phyloP scores from a whole-genome alignment of 2,797 vertebrate genomes.

The Crocodylus rhombifer region DNA sequence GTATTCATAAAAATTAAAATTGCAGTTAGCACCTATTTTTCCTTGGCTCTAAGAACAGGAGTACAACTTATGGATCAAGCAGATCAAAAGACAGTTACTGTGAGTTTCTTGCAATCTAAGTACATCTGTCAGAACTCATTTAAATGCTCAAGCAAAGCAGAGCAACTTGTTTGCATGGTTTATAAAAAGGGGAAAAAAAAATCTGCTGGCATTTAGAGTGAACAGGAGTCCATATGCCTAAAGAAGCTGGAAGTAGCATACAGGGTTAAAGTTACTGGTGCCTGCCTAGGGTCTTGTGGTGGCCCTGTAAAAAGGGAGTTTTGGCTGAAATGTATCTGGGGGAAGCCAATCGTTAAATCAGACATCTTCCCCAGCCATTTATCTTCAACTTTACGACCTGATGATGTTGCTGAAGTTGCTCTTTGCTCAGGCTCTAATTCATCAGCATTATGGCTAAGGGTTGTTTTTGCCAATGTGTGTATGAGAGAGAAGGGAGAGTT shows the following conservation, averaged over 20 bases:
- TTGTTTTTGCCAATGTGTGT: neutral
- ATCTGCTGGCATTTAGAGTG: neutral
- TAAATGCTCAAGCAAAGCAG: neutral
- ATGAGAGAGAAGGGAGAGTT: neutral
- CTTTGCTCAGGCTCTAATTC: neutral
- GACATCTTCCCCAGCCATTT: conserved; percentile 25
- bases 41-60: neutral
- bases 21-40: neutral
- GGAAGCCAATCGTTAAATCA: conserved; percentile 41
- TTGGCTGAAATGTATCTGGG: neutral
- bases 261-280: neutral
- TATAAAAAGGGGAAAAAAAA: neutral
- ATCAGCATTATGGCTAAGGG: neutral
- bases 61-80: neutral
- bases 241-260: neutral
- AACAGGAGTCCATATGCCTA: neutral
- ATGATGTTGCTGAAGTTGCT: neutral
- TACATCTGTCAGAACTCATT: neutral
- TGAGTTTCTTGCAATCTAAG: neutral
- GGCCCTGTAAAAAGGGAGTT: neutral
- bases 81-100: neutral
- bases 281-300: neutral
- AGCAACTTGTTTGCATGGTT: neutral
- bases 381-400: conserved; percentile 5
- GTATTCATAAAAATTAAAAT: neutral